phyloP scores from a whole-genome alignment of 2,797 vertebrate species.

The Nyctibius grandis region DNA sequence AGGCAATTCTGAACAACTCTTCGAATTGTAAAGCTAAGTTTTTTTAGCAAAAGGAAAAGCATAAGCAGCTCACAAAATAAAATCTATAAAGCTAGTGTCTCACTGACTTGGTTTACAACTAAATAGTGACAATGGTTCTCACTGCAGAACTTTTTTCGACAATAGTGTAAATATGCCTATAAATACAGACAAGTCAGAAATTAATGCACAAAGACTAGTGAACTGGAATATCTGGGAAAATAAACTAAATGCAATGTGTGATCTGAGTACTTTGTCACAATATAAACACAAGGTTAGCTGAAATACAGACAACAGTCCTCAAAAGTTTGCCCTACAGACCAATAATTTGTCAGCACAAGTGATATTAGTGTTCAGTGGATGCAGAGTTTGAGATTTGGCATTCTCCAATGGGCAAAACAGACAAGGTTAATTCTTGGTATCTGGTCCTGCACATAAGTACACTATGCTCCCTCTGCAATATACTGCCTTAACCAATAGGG shows the following conservation, averaged over 20 bases:
- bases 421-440: slow-evolving; percentile 9
- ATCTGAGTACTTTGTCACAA: not conserved
- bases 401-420: not conserved
- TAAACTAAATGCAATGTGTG: not conserved
- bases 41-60: slow-evolving; percentile 38
- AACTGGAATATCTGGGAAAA: not conserved
- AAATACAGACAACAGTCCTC: not conserved
- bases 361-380: not conserved
- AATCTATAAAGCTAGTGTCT: slow-evolving; percentile 2
- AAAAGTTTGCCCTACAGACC: not conserved
- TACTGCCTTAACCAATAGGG: not conserved
- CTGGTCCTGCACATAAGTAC: not conserved
- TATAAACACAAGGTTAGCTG: not conserved
- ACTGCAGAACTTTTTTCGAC: not conserved
- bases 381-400: not conserved
- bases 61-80: slow-evolving; percentile 34
- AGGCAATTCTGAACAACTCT: slow-evolving; percentile 18
- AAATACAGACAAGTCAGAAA: not conserved
- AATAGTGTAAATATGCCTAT: not conserved
- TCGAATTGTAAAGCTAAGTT: not conserved
- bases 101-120: slow-evolving; percentile 11
- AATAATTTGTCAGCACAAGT: not conserved
- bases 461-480: not conserved
- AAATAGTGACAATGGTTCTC: not conserved
- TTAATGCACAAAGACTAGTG: not conserved